Percentiles rank a stretch among this genome's conserved stretches.
These are phyloP conservation scores for Chloropsis hardwickii DNA, from an alignment of 2,113 vertebrate species.

Conservation along the genomic window DNA sequence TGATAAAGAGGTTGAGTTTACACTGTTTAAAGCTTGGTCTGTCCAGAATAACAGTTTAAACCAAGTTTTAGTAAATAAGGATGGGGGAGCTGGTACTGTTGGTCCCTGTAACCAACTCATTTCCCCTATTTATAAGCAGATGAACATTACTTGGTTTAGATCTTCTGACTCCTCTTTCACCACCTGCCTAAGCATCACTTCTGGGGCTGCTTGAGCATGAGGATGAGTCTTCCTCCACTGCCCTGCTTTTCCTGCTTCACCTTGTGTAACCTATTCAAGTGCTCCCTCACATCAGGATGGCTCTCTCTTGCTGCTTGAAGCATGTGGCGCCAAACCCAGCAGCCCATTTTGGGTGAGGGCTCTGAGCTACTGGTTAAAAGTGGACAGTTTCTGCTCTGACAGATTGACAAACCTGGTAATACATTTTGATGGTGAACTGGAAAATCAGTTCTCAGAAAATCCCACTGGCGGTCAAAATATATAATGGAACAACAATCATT, in stretches of 20 bases:
- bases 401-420: neutral
- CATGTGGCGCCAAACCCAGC: rapidly evolving
- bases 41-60: neutral
- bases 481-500: neutral
- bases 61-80: neutral
- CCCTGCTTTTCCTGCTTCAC: neutral
- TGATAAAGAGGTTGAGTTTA: neutral
- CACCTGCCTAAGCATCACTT: neutral
- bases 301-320: neutral
- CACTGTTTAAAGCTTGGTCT: neutral
- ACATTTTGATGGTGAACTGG: neutral
- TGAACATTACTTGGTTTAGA: neutral
- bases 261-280: neutral
- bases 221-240: neutral
- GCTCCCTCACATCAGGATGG: rapidly evolving
- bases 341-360: neutral
- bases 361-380: neutral
- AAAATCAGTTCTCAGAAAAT: neutral
- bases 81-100: neutral
- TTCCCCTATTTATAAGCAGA: neutral
- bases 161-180: neutral
- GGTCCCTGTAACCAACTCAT: neutral
- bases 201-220: neutral
- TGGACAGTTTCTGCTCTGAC: neutral
- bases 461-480: neutral